A percentile compares a stretch with the other conserved stretches of the same genome.
Evolutionary conservation across 2,888 invertebrate genomes (phyloP).

Genomic region (Nycteola revayana): DNA sequence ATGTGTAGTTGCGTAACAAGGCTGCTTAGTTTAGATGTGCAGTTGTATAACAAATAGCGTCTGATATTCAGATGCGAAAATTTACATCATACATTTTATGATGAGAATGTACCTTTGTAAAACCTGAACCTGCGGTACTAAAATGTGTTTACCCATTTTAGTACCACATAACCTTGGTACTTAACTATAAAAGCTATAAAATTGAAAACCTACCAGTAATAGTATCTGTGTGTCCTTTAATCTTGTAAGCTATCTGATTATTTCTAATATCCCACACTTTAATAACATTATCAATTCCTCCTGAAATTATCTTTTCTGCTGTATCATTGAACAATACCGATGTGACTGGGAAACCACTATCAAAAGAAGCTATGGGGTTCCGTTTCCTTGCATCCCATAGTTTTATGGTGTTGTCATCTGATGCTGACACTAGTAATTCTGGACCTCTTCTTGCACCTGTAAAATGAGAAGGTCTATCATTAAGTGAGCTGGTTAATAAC

Average conservation of each 20-base stretch:
- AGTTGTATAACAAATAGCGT: too few species aligned
- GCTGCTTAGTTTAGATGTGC: too few species aligned
- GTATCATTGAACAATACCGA: conserved; percentile 97
- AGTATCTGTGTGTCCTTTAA: conserved; percentile 97
- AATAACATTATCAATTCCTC: conserved; percentile 98
- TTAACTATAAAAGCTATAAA: too few species aligned
- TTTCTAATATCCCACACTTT: conserved; percentile 99
- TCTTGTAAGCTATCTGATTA: conserved; percentile 89
- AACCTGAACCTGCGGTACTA: too few species aligned
- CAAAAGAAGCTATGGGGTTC: conserved; percentile 87
- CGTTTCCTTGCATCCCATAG: conserved; percentile 96
- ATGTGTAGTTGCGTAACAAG: too few species aligned
- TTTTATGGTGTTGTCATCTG: conserved; percentile 96
- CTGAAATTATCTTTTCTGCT: conserved; percentile 96
- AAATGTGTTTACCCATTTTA: too few species aligned
- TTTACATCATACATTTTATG: too few species aligned
- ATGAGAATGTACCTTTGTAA: too few species aligned
- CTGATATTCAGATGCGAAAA: too few species aligned
- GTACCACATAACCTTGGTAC: too few species aligned
- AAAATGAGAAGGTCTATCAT: too few species aligned
- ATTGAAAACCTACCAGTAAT: conserved; percentile 87
- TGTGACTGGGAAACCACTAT: conserved; percentile 89
- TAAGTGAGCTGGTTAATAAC: too few species aligned
- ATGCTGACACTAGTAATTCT: conserved; percentile 94
- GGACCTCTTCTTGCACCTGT: conserved; percentile 92